Base-by-base conservation (phyloP, 2,888 invertebrate genomes). In the Epistrophe grossulariae region DNA sequence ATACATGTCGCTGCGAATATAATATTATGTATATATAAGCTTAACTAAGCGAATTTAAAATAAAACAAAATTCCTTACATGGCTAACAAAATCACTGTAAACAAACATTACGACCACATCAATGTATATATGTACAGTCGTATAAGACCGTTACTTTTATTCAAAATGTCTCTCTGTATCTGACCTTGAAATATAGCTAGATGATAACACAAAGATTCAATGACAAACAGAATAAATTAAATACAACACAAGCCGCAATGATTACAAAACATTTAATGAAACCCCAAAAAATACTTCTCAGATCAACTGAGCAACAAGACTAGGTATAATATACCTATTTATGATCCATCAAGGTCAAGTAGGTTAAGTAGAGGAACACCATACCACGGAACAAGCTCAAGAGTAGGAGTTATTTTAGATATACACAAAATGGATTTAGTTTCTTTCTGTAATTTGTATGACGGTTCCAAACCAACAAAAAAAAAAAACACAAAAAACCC, bases 251-350 rank as follows among this genome's bases (percentile, higher is more conserved):
- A 66, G 48, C 31, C 24, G 40, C n/a, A 50, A 50, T 35, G 2
- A 68, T 68, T 68, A 38, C 68, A 50, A 50, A 50, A 68, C 17
- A 35, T 68, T 68, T 50, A 48, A 66, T 50, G 35, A 50, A 50
- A 24, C 13, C 68, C 35, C n/a, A n/a, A 50, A 68, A 68, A 64
- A 50, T 19, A 19, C 50, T 35, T 66, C 48, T 66, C 35, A 35
- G 35, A 35, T 11, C 31, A 45, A 64, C 10, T 31, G 64, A 66
- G 1, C 35, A 19, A 62, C 45, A 45, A 28, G 0, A 31, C 31
- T 9, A 45, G 1, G 11, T 28, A 19, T 3, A 0, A 28, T 28
- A 28, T 31, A 31, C 31, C 31, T n/a, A n/a, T n/a, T 17, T 50
- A 15, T 38, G 68, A 38, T 66, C 19, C 50, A 68, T 68, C 50